Percentiles rank a stretch among this genome's conserved stretches.
These are phyloP conservation scores for Cynopterus sphinx DNA, from an alignment of 2,797 vertebrate species.

Conservation along the genomic window DNA sequence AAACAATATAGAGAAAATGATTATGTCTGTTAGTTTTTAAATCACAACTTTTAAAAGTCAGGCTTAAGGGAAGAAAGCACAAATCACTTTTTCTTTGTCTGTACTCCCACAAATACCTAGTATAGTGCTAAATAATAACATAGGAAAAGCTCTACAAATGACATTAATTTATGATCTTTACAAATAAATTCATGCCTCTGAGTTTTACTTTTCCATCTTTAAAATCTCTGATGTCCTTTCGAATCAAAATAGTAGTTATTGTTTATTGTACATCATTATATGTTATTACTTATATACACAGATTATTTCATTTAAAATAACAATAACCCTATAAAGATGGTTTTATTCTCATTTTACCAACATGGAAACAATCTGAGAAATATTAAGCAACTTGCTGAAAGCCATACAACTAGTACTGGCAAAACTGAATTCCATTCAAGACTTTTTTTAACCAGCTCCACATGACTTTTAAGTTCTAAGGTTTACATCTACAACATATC, in stretches of 20 bases:
- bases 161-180: not conserved
- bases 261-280: not conserved
- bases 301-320: not conserved
- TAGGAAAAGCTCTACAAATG: not conserved
- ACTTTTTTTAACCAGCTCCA: not conserved
- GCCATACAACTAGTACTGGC: not conserved
- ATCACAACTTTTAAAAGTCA: not conserved
- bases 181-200: not conserved
- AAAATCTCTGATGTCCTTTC: not conserved
- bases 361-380: not conserved
- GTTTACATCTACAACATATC: not conserved
- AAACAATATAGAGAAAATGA: not conserved
- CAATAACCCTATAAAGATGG: not conserved
- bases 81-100: not conserved
- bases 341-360: not conserved
- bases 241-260: not conserved
- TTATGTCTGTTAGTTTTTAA: not conserved
- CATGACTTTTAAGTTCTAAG: not conserved
- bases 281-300: not conserved
- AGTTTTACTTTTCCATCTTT: not conserved
- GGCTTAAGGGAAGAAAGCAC: not conserved
- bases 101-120: not conserved
- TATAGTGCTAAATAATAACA: not conserved
- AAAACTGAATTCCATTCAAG: not conserved
- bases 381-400: not conserved